Percentiles rank a stretch among this genome's conserved stretches.
Evolutionary conservation across 1,140 invertebrate genomes (phyloP).

Genomic region (Drosophila santomea): DNA sequence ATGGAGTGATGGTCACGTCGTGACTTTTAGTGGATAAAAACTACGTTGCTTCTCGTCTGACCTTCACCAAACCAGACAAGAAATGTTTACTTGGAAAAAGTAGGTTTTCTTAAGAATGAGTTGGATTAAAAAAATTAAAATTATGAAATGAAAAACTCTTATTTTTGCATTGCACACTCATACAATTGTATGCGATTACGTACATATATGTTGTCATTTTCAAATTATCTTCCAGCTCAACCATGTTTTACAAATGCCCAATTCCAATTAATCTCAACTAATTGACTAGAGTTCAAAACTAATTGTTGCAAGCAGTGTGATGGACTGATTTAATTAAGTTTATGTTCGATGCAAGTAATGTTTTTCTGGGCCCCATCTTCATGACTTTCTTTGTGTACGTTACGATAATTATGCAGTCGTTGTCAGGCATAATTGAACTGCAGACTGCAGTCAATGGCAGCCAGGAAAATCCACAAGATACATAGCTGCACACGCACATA

Average conservation of each 20-base stretch:
- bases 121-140: neutral
- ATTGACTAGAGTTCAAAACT: conserved; percentile 13
- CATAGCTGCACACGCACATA: neutral
- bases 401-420: conserved; percentile 31
- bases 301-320: neutral
- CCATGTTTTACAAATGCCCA: conserved; percentile 1
- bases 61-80: conserved; percentile 13
- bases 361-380: conserved; percentile 32
- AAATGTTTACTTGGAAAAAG: neutral
- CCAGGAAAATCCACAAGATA: conserved; percentile 3
- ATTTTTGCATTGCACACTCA: neutral
- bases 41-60: conserved; percentile 26
- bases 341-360: conserved; percentile 23
- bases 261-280: conserved; percentile 10
- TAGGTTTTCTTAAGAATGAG: neutral
- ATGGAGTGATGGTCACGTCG: conserved; percentile 38
- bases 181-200: neutral
- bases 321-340: conserved; percentile 34
- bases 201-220: neutral
- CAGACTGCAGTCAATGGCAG: conserved; percentile 25
- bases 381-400: conserved; percentile 26
- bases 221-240: neutral
- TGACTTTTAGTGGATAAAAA: conserved; percentile 12
- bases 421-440: conserved; percentile 36
- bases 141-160: neutral